These are phyloP conservation scores for Uria lomvia DNA, from an alignment of 2,113 vertebrate species.

Conservation along the genomic window DNA sequence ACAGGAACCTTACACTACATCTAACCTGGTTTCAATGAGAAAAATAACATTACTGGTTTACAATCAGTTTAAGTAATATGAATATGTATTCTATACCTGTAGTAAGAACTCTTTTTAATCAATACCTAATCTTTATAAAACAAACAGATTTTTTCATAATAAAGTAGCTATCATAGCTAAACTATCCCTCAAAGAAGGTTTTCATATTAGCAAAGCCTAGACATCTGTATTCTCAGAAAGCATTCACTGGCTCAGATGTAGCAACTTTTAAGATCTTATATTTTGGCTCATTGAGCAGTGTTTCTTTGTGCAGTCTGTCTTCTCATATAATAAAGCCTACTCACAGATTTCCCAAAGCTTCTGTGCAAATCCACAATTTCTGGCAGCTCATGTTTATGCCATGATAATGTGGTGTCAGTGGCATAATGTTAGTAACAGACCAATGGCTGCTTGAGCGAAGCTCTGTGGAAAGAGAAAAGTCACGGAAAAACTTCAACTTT, in stretches of 20 bases:
- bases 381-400: neutral
- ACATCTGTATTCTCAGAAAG: neutral
- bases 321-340: neutral
- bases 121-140: neutral
- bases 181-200: neutral
- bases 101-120: neutral
- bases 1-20: neutral
- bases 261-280: neutral
- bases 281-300: neutral
- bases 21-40: neutral
- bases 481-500: neutral
- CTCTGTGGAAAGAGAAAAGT: neutral
- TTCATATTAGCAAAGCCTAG: neutral
- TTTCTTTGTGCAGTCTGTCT: neutral
- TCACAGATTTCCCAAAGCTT: neutral
- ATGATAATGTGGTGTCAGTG: neutral
- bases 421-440: neutral
- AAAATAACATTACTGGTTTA: neutral
- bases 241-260: neutral
- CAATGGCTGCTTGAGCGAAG: neutral
- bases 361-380: neutral
- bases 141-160: neutral
- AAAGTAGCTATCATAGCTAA: neutral
- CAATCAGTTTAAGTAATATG: neutral
- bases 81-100: neutral